Base-by-base conservation (phyloP, 2,797 vertebrate genomes). In the Sitta carolinensis region DNA sequence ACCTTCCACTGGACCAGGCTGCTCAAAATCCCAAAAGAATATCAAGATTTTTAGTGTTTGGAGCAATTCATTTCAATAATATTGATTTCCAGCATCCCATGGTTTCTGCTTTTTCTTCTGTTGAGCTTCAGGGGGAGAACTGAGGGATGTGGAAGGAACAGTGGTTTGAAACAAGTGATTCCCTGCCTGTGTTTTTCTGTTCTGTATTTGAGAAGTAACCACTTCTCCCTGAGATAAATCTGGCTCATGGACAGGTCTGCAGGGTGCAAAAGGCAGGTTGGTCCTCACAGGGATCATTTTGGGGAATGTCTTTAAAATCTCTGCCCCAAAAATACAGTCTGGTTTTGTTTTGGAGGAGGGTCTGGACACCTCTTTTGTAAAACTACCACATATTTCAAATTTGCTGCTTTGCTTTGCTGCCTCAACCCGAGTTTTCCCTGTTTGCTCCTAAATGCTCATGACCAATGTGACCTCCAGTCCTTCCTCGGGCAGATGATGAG, bases 161-260 rank as follows among this genome's bases (percentile, higher is more conserved):
- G 50, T 45, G 42, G 85, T 93, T 91, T 52, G 82, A 94, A 96
- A 96, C 79, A 84, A 97, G 87, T 78, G 75, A 97, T 94, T 97
- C 95, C 93, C 74, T 2, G 20, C 48, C 36, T 54, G 82, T 12
- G 58, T 75, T 95, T 97, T 97, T 97, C 94, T 38, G 79, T 97
- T 97, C 95, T 97, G 93, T 96, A 96, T 96, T 90, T 64, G 23
- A 94, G 66, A 62, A 36, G 72, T 86, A 90, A 92, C 93, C 91
- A 96, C 91, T 95, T 97, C 96, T 96, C 95, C 88, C 87, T 16
- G 6, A 92, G 92, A 86, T 86, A 93, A 92, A 97, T 93, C 82
- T 79, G 91, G 84, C 94, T 88, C 63, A 5, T 12, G 92, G 89
- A 93, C 83, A 59, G 1, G 2, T 66, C 47, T 2, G 32, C 62